Percentiles rank a stretch among this genome's conserved stretches.
Evolutionary conservation across 2,113 vertebrate species (phyloP).

Genomic region (Cololabis saira): DNA sequence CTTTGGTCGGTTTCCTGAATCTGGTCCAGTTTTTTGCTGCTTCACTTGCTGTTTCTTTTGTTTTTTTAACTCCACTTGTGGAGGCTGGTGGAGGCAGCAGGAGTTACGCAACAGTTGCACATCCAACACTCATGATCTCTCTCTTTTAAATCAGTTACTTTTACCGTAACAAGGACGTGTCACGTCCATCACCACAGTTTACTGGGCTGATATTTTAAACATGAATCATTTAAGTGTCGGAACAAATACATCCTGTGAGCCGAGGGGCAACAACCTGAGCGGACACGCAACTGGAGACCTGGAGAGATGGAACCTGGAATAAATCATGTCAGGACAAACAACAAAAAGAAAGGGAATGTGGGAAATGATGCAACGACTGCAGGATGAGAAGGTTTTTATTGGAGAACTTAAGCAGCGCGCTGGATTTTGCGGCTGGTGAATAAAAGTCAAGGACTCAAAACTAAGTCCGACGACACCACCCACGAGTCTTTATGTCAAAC

Average conservation of each 20-base stretch:
- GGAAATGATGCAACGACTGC: constrained; percentile 33
- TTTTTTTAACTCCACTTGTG: not conserved
- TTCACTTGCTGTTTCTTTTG: not conserved
- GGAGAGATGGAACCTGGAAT: no score
- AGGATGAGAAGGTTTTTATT: no score
- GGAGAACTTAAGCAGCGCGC: no score
- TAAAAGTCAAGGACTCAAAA: no score
- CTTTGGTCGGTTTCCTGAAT: not conserved
- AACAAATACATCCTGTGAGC: not conserved
- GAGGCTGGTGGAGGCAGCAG: not conserved
- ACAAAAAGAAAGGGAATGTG: no score
- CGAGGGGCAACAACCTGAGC: constrained; percentile 22
- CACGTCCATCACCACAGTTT: no score
- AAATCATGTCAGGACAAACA: no score
- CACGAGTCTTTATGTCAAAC: no score
- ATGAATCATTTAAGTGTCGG: not conserved
- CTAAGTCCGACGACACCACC: no score
- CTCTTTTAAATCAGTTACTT: constrained; percentile 12
- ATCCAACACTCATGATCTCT: not conserved
- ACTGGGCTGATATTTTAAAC: not conserved
- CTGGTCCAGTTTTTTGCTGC: accelerated
- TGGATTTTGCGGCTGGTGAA: no score
- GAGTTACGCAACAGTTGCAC: constrained; percentile 5
- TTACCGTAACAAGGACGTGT: constrained; percentile 13
- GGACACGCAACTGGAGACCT: no score